Conservation (phyloP, 1,140 invertebrate species). For the Eurosta solidaginis region DNA sequence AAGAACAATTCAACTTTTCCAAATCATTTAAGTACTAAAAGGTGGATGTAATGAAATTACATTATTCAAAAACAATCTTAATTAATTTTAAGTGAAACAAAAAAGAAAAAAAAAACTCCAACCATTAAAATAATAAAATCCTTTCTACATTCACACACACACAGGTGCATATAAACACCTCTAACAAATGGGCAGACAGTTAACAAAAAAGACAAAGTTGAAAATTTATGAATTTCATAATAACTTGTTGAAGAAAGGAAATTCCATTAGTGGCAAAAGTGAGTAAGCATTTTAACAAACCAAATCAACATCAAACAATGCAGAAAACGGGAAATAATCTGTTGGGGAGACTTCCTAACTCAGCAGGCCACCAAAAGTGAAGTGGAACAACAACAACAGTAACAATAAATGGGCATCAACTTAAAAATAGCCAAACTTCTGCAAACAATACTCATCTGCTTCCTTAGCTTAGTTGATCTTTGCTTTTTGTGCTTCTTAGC, state of each 20-base stretch:
- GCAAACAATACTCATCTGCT: constrained; percentile 5
- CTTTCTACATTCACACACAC: background rate
- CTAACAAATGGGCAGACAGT: background rate
- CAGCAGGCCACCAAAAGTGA: background rate
- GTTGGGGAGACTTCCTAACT: background rate
- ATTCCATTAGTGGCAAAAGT: background rate
- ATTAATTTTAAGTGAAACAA: background rate
- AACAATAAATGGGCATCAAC: background rate
- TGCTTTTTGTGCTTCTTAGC: constrained; percentile 21
- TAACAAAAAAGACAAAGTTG: background rate
- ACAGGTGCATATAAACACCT: background rate
- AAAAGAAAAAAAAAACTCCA: background rate
- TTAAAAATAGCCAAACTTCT: constrained; percentile 21
- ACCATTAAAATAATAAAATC: background rate
- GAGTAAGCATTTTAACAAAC: background rate
- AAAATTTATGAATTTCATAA: constrained; percentile 18
- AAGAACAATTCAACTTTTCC: too few species aligned
- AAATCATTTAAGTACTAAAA: too few species aligned
- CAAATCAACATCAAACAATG: background rate
- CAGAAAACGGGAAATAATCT: background rate
- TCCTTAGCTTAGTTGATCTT: background rate
- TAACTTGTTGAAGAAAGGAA: background rate
- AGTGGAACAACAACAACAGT: background rate
- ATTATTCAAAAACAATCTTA: background rate
- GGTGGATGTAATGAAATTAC: too few species aligned